Conservation (phyloP, 2,888 invertebrate genomes). For the Gandaritis pyraliata region DNA sequence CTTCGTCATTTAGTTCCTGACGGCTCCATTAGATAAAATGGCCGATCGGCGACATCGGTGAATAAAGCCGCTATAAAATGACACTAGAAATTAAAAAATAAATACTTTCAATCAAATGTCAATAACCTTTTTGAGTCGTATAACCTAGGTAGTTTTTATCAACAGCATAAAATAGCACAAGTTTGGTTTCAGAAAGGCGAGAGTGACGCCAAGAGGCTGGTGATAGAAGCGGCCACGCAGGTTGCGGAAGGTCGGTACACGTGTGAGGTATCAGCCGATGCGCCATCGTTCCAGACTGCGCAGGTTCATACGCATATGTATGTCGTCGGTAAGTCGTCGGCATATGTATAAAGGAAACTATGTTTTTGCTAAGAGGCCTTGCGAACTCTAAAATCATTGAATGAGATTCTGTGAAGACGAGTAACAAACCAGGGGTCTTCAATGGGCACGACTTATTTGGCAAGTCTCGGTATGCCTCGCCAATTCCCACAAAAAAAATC, state of each 20-base stretch:
- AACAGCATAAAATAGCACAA: not conserved
- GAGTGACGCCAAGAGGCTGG: constrained; percentile 82
- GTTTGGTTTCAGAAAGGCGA: constrained; percentile 53
- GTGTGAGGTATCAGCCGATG: constrained; percentile 90
- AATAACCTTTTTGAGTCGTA: not conserved
- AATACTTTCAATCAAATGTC: not conserved
- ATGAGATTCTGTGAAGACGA: no score
- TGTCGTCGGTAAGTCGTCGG: constrained; percentile 89
- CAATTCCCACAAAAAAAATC: no score
- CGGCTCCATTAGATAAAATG: no score
- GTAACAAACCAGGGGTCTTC: no score
- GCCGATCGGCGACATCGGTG: no score
- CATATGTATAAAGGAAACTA: not conserved
- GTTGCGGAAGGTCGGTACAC: constrained; percentile 88
- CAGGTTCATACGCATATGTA: constrained; percentile 87
- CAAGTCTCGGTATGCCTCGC: no score
- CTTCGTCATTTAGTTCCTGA: no score
- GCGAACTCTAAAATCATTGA: no score
- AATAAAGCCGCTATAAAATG: no score
- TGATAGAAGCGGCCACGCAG: constrained; percentile 86
- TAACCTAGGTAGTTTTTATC: not conserved
- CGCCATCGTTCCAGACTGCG: constrained; percentile 88
- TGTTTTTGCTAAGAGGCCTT: no score
- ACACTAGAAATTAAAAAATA: no score
- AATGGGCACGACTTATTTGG: no score